These are phyloP conservation scores for Phymorhynchus buccinoides DNA, from an alignment of 1,140 invertebrate species.

Conservation along the genomic window DNA sequence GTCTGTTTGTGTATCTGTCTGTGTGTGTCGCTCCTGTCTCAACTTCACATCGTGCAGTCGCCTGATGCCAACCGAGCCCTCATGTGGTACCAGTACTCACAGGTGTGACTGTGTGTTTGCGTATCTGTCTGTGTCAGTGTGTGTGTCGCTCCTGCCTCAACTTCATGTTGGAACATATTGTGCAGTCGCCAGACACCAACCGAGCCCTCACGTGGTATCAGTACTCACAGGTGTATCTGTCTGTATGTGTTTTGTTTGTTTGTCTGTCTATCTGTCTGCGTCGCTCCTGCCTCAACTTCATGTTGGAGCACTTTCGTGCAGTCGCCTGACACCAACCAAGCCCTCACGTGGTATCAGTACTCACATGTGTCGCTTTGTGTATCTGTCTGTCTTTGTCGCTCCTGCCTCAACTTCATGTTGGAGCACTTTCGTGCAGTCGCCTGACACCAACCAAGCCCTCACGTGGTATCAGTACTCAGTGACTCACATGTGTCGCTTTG, in stretches of 20 bases:
- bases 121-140: no score
- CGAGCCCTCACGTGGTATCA: no score
- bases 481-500: background rate
- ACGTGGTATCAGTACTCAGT: constrained; percentile 69
- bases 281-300: no score
- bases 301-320: no score
- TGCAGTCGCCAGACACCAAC: no score
- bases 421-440: constrained; percentile 64
- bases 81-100: constrained; percentile 69
- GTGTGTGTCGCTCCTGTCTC: background rate
- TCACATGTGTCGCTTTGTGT: background rate
- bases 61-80: constrained; percentile 67
- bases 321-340: no score
- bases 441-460: constrained; percentile 66
- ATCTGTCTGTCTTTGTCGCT: constrained; percentile 22
- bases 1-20: no score
- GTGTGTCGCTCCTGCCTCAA: no score
- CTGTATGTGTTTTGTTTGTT: no score
- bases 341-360: no score
- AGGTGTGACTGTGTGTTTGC: background rate
- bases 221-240: constrained; percentile 8
- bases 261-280: background rate
- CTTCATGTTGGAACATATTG: no score
- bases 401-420: constrained; percentile 70
- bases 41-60: constrained; percentile 66